Conservation (phyloP, 2,113 vertebrate genomes). For the Xiphias gladius region DNA sequence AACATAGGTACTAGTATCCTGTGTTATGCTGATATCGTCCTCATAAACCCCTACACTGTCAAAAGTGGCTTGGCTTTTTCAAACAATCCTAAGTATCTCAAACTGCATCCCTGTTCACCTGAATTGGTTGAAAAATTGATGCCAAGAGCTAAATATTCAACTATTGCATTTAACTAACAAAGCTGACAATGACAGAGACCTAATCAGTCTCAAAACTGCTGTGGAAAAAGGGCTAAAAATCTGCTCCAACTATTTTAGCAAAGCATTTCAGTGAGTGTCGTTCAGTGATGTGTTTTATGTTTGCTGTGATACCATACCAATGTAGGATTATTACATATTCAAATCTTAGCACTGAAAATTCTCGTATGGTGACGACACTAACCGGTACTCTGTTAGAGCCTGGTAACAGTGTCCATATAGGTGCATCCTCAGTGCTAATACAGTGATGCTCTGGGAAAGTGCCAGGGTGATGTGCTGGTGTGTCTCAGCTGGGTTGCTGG, state of each 20-base stretch:
- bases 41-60: neutral
- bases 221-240: slow-evolving; percentile 1
- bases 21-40: neutral
- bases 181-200: neutral
- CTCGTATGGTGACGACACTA: slow-evolving; percentile 14
- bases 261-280: neutral
- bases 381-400: slow-evolving; percentile 33
- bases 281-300: slow-evolving; percentile 13
- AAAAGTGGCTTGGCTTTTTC: neutral
- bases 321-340: slow-evolving; percentile 11
- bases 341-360: slow-evolving; percentile 32
- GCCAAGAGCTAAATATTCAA: neutral
- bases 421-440: slow-evolving; percentile 43
- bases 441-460: slow-evolving; percentile 60
- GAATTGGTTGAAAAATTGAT: neutral
- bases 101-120: slow-evolving; percentile 6
- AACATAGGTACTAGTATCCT: neutral
- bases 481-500: slow-evolving; percentile 86
- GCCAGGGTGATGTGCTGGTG: slow-evolving; percentile 67
- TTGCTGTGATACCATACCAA: slow-evolving; percentile 22
- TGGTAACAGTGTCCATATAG: slow-evolving; percentile 35
- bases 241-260: neutral
- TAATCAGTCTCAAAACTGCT: neutral
- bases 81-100: neutral
- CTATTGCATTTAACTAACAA: neutral